phyloP scores from a whole-genome alignment of 2,888 invertebrate genomes.

The Pecten maximus region DNA sequence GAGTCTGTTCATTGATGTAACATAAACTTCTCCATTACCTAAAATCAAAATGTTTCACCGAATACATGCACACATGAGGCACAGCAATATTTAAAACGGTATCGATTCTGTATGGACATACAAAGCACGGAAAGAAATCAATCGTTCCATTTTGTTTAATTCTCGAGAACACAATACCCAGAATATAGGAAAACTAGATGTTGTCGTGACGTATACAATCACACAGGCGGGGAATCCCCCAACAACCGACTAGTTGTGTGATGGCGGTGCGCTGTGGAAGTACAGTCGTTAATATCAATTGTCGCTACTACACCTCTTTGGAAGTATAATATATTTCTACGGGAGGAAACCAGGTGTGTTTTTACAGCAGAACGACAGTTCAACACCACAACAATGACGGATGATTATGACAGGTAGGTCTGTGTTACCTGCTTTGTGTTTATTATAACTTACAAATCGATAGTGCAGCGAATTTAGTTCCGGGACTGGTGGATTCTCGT shows the following conservation, averaged over 20 bases:
- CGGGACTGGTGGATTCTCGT: not conserved
- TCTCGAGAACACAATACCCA: too few species aligned
- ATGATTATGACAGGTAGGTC: not conserved
- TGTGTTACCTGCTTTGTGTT: not conserved
- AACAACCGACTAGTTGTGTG: not conserved
- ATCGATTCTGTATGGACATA: too few species aligned
- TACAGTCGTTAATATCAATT: not conserved
- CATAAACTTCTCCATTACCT: too few species aligned
- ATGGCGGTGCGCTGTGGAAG: not conserved
- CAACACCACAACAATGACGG: not conserved
- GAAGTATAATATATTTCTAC: not conserved
- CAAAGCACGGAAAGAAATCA: too few species aligned
- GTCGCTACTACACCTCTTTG: not conserved
- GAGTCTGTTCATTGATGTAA: too few species aligned
- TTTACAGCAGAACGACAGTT: not conserved
- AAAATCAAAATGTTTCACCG: too few species aligned
- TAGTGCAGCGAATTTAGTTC: not conserved
- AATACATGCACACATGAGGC: too few species aligned
- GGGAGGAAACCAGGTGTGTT: not conserved
- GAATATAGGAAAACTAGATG: too few species aligned
- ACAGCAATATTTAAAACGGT: too few species aligned
- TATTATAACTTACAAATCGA: not conserved
- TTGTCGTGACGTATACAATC: too few species aligned
- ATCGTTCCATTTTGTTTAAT: too few species aligned
- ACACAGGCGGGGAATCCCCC: constrained; percentile 7